phyloP scores from a whole-genome alignment of 2,888 invertebrate genomes.

The Pseudoips prasinana region DNA sequence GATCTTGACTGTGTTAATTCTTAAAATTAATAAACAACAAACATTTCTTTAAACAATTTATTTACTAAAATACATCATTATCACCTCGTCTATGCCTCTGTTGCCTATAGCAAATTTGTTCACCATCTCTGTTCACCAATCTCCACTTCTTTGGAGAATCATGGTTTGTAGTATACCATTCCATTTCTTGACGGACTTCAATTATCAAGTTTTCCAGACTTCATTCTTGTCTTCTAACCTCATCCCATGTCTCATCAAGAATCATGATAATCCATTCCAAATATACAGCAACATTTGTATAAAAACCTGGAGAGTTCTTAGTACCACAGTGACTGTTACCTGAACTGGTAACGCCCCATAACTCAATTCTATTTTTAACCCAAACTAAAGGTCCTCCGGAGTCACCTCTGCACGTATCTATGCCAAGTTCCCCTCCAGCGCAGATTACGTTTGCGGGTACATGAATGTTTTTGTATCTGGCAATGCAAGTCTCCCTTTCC shows the following conservation, averaged over 20 bases:
- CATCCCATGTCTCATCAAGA: conserved; percentile 12
- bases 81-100: no score
- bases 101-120: no score
- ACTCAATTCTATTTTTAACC: conserved; percentile 32
- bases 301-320: conserved; percentile 47
- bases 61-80: no score
- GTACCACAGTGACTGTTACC: conserved; percentile 49
- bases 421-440: conserved; percentile 48
- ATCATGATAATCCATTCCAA: conserved; percentile 45
- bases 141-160: no score
- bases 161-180: no score
- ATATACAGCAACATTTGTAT: conserved; percentile 48
- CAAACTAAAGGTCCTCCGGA: conserved; percentile 56
- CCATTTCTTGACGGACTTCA: no score
- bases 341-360: conserved; percentile 52
- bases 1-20: no score
- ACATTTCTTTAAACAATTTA: no score
- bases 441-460: conserved; percentile 47
- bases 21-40: no score
- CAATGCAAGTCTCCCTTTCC: conserved; percentile 31
- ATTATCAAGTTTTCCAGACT: no score
- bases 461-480: conserved; percentile 25
- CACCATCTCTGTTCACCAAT: no score
- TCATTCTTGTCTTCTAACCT: no score
- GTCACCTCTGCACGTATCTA: conserved; percentile 58